Evolutionary conservation across 2,888 invertebrate species (phyloP), one percentile per base, ranked within the genome.

Genomic region (Calliopum simillimum): DNA sequence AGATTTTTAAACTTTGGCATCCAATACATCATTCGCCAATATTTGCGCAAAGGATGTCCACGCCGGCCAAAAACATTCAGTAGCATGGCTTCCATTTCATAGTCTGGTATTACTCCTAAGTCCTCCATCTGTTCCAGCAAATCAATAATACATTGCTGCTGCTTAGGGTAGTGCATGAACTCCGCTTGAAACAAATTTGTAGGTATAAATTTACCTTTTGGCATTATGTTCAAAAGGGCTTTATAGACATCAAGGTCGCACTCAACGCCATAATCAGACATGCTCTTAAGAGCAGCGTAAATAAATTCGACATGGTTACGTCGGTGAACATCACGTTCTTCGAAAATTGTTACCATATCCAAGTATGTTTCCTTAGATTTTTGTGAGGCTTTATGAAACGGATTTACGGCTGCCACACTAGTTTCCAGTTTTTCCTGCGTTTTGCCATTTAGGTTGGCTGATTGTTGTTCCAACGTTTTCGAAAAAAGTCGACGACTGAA

Each of bases 281-380:
- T 95, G 80, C 93, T 90, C 68, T 91, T 91, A 73, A 99, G 85
- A 0, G 98, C 97, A 0, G 94, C 91, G 82, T 95, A 93, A 77
- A 99, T 96, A 86, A 99, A 99, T 80, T 98, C 97, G 0, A 97
- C 95, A 84, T 97, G 96, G 55, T 96, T 97, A 71, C 94, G 88
- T 73, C 94, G 89, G 78, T 92, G 90, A 0, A 88, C 88, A 76
- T 92, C 92, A 53, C 90, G 88, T 41, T 88, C 88, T 77, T 91
- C 88, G 81, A 94, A 98, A 73, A 93, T 89, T 76, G 92, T 90
- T 66, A 96, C 87, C 85, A 93, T 91, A 72, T 92, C 89, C 62
- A 94, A 79, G 81, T 93, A 96, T 0, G 90, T 88, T 16, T 91
- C 86, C 78, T 91, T 93, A 65, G 80, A 82, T 75, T 82, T 85